Evolutionary conservation across 1,140 invertebrate genomes (phyloP), one percentile per base, ranked within the genome.

Genomic region (Danaus melanippus): DNA sequence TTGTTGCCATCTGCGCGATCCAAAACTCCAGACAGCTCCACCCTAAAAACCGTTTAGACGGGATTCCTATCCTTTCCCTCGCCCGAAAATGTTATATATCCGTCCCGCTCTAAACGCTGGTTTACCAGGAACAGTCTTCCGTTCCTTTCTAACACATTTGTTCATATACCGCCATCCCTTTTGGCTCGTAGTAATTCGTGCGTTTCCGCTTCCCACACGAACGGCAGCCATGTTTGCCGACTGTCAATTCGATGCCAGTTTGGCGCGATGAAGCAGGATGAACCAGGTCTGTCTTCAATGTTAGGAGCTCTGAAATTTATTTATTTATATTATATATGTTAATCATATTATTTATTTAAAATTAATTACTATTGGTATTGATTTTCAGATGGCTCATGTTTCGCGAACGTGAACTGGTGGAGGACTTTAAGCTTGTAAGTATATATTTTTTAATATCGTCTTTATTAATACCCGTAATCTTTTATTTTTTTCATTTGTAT

Each of bases 191-290:
- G 57, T 76, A 77, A 75, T 78, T 86, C 81, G 83, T 84, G 74
- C 78, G 71, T 86, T 86, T 86, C 83, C 83, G 83, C 79, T 86
- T 84, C 83, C 83, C 75, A 83, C 78, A 81, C 80, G 83, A 80
- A 58, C 61, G 73, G 78, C 74, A 56, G 83, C 83, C 81, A 86
- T 86, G 72, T 84, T 84, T 86, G 78, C 79, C 82, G 74, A 78
- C 75, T 83, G 81, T 84, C 83, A 86, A 82, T 71, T 76, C 69
- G 76, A 81, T 70, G 79, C 74, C 77, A 83, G 83, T 86, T 86
- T 84, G 78, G 81, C 83, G 79, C 81, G 79, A 75, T 71, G 62
- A 71, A 69, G 76, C 72, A 74, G 69, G 75, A 82, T 74, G 74
- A 74, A 79, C 77, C 78, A 81, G 83, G 80, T 86, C 75, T 68